Percentiles rank a stretch among this genome's conserved stretches.
Conservation (phyloP, 2,888 invertebrate species). For the Epirrita christyi region DNA sequence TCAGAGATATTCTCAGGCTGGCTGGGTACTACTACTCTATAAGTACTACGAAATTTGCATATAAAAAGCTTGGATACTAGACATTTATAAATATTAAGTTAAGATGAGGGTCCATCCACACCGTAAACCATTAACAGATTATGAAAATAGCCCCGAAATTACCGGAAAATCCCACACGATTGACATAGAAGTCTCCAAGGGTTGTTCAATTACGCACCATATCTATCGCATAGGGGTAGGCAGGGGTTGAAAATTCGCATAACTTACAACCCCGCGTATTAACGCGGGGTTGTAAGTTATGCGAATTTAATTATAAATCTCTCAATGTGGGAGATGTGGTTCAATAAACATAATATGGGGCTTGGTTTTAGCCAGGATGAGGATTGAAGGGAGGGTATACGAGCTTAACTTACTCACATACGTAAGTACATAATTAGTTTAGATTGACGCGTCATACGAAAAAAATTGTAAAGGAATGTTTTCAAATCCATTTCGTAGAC, state of each 20-base stretch:
- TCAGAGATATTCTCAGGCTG: no score
- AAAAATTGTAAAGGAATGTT: no score
- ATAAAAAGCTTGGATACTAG: no score
- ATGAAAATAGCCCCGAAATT: constrained; percentile 34
- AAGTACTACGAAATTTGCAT: no score
- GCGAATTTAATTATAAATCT: constrained; percentile 41
- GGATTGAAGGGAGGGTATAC: neutral
- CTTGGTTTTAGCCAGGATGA: neutral
- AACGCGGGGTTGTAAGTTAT: no score
- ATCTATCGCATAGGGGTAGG: constrained; percentile 13
- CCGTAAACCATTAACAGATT: constrained; percentile 23
- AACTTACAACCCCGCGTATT: constrained; percentile 35
- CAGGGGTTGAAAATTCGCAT: constrained; percentile 32
- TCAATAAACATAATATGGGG: constrained; percentile 15
- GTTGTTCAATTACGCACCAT: constrained; percentile 36
- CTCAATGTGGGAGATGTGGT: constrained; percentile 23
- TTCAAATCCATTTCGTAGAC: no score
- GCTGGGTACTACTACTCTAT: no score
- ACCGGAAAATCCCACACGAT: constrained; percentile 30
- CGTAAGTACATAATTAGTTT: no score
- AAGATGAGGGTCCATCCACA: neutral
- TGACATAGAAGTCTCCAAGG: constrained; percentile 36
- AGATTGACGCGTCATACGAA: no score
- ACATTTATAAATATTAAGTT: no score
- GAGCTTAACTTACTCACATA: neutral